These are phyloP conservation scores for Turdus rufiventris DNA, from an alignment of 2,113 vertebrate species.

Conservation along the genomic window DNA sequence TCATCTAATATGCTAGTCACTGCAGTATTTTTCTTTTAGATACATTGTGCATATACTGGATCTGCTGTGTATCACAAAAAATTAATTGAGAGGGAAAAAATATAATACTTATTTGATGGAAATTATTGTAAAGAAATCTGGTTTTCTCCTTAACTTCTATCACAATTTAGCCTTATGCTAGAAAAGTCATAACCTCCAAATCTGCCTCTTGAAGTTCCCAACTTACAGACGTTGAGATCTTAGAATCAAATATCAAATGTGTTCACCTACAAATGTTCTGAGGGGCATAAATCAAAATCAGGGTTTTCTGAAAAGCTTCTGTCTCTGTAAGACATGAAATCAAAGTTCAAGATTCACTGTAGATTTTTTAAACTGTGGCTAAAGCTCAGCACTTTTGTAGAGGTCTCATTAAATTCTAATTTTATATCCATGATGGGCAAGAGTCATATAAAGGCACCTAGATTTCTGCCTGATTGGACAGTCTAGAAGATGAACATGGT, in stretches of 20 bases:
- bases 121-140: not conserved
- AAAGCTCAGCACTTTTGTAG: not conserved
- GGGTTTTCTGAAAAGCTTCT: not conserved
- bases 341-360: not conserved
- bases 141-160: not conserved
- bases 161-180: not conserved
- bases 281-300: not conserved
- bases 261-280: not conserved
- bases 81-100: not conserved
- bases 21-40: not conserved
- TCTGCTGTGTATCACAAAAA: not conserved
- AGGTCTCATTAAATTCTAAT: not conserved
- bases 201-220: not conserved
- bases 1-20: not conserved
- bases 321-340: not conserved
- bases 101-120: not conserved
- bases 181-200: not conserved
- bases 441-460: not conserved
- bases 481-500: not conserved
- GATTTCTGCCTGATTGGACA: not conserved
- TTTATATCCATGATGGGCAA: not conserved
- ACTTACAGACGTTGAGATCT: not conserved
- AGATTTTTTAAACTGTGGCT: not conserved
- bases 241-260: not conserved
- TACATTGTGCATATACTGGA: not conserved